Percentiles rank a stretch among this genome's conserved stretches.
Evolutionary conservation across 2,888 invertebrate genomes (phyloP).

Genomic region (Doris montereyensis): DNA sequence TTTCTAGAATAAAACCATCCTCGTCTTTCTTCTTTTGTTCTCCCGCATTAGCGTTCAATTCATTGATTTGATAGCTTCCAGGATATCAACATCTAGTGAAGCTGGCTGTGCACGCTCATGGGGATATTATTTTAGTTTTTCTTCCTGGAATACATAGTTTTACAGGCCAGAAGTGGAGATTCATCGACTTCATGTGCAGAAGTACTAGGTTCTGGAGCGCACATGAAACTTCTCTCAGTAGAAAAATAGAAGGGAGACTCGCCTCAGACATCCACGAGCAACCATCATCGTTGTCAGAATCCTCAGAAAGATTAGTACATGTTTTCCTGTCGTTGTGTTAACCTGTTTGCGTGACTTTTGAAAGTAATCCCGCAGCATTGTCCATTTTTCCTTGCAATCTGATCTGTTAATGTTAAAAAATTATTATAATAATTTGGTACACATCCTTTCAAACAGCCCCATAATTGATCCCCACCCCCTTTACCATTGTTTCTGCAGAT

Average conservation of each 20-base stretch:
- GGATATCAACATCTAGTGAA: constrained; percentile 6
- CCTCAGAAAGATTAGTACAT: not conserved
- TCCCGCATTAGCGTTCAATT: not conserved
- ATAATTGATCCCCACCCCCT: too few relatives aligned
- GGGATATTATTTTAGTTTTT: not conserved
- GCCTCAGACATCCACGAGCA: not conserved
- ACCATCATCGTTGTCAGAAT: not conserved
- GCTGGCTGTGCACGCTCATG: not conserved
- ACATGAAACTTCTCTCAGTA: constrained; percentile 4
- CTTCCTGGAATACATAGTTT: not conserved
- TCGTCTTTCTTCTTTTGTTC: constrained; percentile 10
- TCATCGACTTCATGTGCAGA: too few relatives aligned
- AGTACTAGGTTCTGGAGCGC: not conserved
- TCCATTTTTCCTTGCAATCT: too few relatives aligned
- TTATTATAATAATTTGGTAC: too few relatives aligned
- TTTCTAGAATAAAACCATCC: constrained; percentile 6
- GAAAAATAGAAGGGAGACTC: not conserved
- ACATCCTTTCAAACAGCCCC: too few relatives aligned
- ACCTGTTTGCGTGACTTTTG: too few relatives aligned
- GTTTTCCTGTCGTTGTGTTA: too few relatives aligned
- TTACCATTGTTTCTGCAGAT: too few relatives aligned
- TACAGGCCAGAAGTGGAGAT: too few relatives aligned
- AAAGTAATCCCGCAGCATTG: too few relatives aligned
- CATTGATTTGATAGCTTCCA: constrained; percentile 4
- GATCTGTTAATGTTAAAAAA: too few relatives aligned